Base-by-base conservation (phyloP, 1,140 invertebrate genomes). In the Drosophila pandora region DNA sequence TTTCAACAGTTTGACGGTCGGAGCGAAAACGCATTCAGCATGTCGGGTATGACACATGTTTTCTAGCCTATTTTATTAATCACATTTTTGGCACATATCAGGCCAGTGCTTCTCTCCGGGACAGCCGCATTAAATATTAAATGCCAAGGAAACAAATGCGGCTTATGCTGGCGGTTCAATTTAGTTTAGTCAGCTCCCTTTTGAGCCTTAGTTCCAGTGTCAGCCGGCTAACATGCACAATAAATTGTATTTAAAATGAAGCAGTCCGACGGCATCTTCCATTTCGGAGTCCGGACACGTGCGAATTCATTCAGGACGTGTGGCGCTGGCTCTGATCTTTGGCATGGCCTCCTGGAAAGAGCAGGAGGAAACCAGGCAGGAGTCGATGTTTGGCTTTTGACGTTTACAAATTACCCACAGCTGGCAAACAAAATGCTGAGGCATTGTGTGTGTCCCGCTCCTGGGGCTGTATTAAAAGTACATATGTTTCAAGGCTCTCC, bases 191-290 rank as follows among this genome's bases (percentile, higher is more conserved):
- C 63, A 43, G 13, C 13, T 43, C 13, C 13, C 2, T 5, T 43
- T 43, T 8, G 57, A 67, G 59, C 49, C 69, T 52, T 41, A 57
- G 63, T 53, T 47, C 9, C 43, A 47, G 43, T 47, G 43, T 70
- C 63, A 76, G 55, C 43, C 41, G 52, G 76, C 57, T 62, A 37
- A 63, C 79, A 83, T 83, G 72, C 73, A 84, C 81, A 84, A 84
- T 84, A 84, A 84, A 84, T 84, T 84, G 82, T 84, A 84, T 84
- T 84, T 84, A 80, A 84, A 84, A 85, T 85, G 80, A 77, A 85
- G 80, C 72, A 76, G 61, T 79, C 76, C 49, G 71, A 25, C 61
- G 69, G 58, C 60, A 63, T 58, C 60, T 76, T 60, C 59, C 69
- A 84, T 84, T 77, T 77, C 63, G 68, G 73, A 84, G 85, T 77